Base-by-base conservation (phyloP, 2,113 vertebrate species). In the Chaetodon trifascialis region DNA sequence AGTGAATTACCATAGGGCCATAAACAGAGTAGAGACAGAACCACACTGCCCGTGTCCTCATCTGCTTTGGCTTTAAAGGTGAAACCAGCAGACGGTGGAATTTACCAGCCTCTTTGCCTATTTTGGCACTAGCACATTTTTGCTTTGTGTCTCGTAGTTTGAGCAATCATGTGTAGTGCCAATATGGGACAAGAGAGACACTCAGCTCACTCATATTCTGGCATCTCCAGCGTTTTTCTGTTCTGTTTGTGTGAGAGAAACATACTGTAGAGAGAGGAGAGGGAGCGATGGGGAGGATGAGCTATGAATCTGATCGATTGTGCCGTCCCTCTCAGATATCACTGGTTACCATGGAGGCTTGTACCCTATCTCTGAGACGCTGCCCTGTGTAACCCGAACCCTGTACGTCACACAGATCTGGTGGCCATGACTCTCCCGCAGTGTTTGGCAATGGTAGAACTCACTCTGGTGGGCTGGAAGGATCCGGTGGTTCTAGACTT, bases 81-180 rank as follows among this genome's bases (percentile, higher is more conserved):
- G 30, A 30, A 30, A 30, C n/a, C 40, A 11, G 34, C 42, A 7
- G 23, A 30, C 19, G 58, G 14, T 3, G 14, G n/a, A 15, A 15
- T 42, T 40, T 30, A 40, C 3, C 16, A 70, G 72, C 89, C 93
- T 86, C 97, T 96, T 93, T 92, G 97, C 98, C 97, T 93, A 91
- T 95, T 99, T 99, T 99, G 98, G 98, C 98, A 99, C 98, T 99
- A 99, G 98, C 98, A 99, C 98, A 99, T 99, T 99, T 99, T 99
- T 99, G 98, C 97, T 99, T 97, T 95, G 92, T 97, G 91, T 92
- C 94, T 96, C 90, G 80, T 74, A 84, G 17, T 93, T 95, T 93
- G 97, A 98, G 97, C 98, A 99, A 99, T 99, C 97, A 98, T 99
- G 98, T 99, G 97, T 97, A 96, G 98, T 99, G 98, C 97, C 98